phyloP scores from a whole-genome alignment of 2,113 vertebrate species.

The Pipa parva region DNA sequence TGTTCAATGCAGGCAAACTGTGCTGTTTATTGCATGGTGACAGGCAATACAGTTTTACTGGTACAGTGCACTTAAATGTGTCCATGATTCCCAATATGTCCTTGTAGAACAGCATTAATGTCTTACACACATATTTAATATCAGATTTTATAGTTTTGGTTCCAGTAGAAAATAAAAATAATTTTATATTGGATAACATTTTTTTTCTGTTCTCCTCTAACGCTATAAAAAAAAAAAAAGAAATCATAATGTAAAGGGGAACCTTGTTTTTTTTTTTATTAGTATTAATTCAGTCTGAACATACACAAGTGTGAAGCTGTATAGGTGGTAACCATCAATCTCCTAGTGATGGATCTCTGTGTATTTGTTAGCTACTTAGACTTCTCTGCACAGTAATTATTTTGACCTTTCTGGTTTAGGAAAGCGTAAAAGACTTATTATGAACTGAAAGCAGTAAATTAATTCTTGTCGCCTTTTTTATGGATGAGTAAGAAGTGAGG shows the following conservation, averaged over 20 bases:
- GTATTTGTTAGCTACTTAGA: constrained; percentile 37
- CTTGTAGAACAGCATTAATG: too few relatives aligned
- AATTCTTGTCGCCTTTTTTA: constrained; percentile 19
- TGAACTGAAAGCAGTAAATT: constrained; percentile 24
- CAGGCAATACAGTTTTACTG: too few relatives aligned
- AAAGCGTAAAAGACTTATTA: constrained; percentile 30
- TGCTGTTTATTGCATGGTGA: too few relatives aligned
- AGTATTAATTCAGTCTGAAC: neutral
- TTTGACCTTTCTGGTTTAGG: constrained; percentile 34
- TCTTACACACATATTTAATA: too few relatives aligned
- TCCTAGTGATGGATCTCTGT: constrained; percentile 30
- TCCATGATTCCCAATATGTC: too few relatives aligned
- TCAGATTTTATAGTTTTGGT: too few relatives aligned
- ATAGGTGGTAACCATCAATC: neutral
- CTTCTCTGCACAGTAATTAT: constrained; percentile 32
- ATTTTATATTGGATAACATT: neutral
- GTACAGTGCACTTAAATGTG: too few relatives aligned
- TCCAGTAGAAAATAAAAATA: neutral
- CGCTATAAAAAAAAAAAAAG: neutral
- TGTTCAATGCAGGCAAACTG: too few relatives aligned
- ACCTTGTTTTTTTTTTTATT: neutral
- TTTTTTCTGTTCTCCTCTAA: neutral
- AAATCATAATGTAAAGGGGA: too few relatives aligned
- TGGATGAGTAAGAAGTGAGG: constrained; percentile 20
- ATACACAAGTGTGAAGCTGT: neutral